A percentile compares a stretch with the other conserved stretches of the same genome.
phyloP scores from a whole-genome alignment of 2,113 vertebrate genomes.

The Felis chaus region DNA sequence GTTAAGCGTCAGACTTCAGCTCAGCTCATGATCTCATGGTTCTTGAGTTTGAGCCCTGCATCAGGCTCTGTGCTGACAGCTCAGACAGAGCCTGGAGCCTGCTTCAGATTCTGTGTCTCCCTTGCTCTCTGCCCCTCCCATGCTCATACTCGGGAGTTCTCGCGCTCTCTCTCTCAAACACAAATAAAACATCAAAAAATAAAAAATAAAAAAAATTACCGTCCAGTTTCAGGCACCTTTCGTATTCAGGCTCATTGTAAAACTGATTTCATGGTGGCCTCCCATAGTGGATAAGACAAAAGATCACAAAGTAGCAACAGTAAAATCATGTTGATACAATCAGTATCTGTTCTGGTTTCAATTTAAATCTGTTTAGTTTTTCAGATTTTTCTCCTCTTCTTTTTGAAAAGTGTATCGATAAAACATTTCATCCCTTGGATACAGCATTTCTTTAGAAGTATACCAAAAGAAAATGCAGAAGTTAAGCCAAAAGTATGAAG shows the following conservation, averaged over 20 bases:
- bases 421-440: neutral
- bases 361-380: neutral
- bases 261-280: neutral
- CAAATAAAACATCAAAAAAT: too few species aligned
- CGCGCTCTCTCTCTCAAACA: too few species aligned
- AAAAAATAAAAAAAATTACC: neutral
- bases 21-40: too few species aligned
- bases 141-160: too few species aligned
- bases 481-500: neutral
- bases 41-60: too few species aligned
- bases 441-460: conserved; percentile 25
- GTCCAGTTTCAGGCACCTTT: neutral
- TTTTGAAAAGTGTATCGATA: neutral
- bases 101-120: too few species aligned
- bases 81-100: too few species aligned
- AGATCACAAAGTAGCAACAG: neutral
- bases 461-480: conserved; percentile 1
- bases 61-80: too few species aligned
- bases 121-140: too few species aligned
- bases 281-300: neutral
- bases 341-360: neutral
- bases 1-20: too few species aligned
- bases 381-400: neutral
- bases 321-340: neutral
- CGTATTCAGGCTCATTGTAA: neutral